Percentiles rank a stretch among this genome's conserved stretches.
phyloP scores from a whole-genome alignment of 2,888 invertebrate species.

The Pseudanteris insignis region DNA sequence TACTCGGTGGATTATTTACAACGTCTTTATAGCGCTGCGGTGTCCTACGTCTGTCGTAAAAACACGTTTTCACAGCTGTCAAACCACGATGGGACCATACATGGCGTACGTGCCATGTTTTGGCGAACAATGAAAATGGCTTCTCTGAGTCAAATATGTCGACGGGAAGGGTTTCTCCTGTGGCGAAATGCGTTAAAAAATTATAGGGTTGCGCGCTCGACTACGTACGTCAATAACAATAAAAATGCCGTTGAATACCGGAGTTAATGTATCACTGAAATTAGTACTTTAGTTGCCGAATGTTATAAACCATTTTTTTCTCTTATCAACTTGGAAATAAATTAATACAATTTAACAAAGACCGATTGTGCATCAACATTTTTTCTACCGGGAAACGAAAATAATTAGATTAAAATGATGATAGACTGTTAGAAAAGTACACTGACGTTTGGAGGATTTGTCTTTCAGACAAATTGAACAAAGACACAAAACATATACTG shows the following conservation, averaged over 20 bases:
- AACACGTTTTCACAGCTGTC: slow-evolving; percentile 46
- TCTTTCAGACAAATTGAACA: no score
- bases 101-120: slow-evolving; percentile 35
- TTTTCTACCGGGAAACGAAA: no score
- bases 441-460: no score
- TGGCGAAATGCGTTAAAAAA: slow-evolving; percentile 38
- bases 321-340: no score
- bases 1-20: slow-evolving; percentile 41
- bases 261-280: no score
- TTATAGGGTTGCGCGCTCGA: slow-evolving; percentile 33
- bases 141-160: slow-evolving; percentile 25
- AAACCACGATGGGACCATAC: slow-evolving; percentile 44
- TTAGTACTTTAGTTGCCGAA: no score
- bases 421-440: no score
- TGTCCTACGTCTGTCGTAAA: slow-evolving; percentile 38
- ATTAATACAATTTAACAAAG: no score
- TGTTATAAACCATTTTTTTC: no score
- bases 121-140: slow-evolving; percentile 34
- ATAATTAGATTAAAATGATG: no score
- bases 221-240: slow-evolving; percentile 25
- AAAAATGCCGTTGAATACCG: slow-evolving; percentile 7
- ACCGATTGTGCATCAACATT: no score
- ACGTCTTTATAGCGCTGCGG: slow-evolving; percentile 36
- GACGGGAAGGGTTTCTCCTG: slow-evolving; percentile 40
- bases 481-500: no score